Evolutionary conservation across 2,888 invertebrate species (phyloP).

Genomic region (Drosophila imparisetae): DNA sequence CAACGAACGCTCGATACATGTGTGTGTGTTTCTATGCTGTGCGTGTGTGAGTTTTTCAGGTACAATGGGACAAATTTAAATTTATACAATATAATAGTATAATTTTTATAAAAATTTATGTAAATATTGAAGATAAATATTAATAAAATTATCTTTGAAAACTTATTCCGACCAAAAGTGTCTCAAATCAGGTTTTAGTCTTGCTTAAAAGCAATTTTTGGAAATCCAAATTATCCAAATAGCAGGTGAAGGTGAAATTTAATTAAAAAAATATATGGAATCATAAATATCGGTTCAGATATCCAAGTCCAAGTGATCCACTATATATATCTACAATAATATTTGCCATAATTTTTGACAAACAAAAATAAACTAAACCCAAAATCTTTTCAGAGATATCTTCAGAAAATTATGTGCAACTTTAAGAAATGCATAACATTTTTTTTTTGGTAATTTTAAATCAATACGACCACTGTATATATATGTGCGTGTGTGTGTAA

Average conservation of each 20-base stretch:
- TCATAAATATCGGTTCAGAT: neutral
- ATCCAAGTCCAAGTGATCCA: neutral
- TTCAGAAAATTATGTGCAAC: neutral
- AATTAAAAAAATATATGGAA: neutral
- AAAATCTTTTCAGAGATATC: neutral
- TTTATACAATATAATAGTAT: neutral
- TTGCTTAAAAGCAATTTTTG: neutral
- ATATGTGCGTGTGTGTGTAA: neutral
- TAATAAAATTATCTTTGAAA: too few species aligned
- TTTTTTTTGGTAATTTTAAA: neutral
- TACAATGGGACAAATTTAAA: neutral
- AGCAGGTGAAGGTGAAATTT: neutral
- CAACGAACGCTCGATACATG: slow-evolving; percentile 43
- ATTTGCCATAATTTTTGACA: neutral
- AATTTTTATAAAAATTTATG: too few species aligned
- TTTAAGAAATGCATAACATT: neutral
- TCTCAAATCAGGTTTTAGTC: neutral
- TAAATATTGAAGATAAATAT: too few species aligned
- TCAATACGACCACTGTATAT: neutral
- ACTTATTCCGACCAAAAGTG: too few species aligned
- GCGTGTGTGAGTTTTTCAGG: neutral
- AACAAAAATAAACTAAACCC: neutral
- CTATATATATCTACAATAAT: neutral
- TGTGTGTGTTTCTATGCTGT: neutral
- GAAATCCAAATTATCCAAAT: neutral